Conservation (phyloP, 1,140 invertebrate species). For the Dreissena rostriformis region DNA sequence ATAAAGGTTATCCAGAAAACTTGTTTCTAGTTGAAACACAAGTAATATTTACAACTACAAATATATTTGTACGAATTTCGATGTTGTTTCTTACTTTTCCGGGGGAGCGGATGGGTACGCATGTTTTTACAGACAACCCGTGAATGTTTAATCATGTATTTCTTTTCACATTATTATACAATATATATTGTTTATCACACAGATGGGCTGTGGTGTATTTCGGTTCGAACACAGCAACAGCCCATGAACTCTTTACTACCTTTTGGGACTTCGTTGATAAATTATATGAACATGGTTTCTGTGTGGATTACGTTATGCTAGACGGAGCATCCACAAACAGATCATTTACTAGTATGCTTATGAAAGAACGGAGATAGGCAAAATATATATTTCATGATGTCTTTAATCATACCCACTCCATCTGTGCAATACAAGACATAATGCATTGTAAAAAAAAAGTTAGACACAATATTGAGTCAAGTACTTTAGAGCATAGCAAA, state of each 20-base stretch:
- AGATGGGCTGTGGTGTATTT: slow-evolving; percentile 60
- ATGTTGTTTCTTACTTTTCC: not conserved
- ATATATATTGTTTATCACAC: slow-evolving; percentile 4
- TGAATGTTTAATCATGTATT: not conserved
- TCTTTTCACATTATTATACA: not conserved
- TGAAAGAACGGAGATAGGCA: not conserved
- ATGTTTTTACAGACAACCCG: not conserved
- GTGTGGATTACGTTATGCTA: slow-evolving; percentile 53
- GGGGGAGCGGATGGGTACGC: not conserved
- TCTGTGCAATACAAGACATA: slow-evolving; percentile 52
- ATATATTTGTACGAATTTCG: not conserved
- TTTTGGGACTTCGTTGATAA: slow-evolving; percentile 59
- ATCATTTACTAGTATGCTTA: slow-evolving; percentile 48
- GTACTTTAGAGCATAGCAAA: slow-evolving; percentile 2
- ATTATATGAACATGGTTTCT: slow-evolving; percentile 50
- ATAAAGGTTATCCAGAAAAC: not conserved
- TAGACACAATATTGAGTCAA: slow-evolving; percentile 48
- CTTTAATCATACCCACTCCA: slow-evolving; percentile 19
- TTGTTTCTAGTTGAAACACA: not conserved
- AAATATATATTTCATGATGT: slow-evolving; percentile 44
- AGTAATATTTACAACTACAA: not conserved
- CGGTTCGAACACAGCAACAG: slow-evolving; percentile 49
- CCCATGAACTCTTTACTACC: slow-evolving; percentile 52
- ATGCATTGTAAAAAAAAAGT: slow-evolving; percentile 55
- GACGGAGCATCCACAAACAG: slow-evolving; percentile 60